Percentiles rank a stretch among this genome's conserved stretches.
Evolutionary conservation across 1,140 invertebrate species (phyloP).

Genomic region (Matsumurasca onukii): DNA sequence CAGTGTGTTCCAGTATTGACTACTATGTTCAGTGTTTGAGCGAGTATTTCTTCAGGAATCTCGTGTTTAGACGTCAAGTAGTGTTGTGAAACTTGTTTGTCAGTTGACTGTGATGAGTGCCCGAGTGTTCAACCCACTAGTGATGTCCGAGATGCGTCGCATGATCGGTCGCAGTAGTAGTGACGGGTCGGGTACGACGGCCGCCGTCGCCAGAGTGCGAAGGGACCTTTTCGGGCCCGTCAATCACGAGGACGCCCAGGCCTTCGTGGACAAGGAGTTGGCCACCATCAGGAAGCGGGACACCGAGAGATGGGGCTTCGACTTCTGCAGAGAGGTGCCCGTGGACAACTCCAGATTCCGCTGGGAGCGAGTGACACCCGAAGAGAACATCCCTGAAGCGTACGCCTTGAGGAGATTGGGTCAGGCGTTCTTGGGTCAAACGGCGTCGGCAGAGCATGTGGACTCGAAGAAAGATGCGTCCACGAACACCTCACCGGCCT

Average conservation of each 20-base stretch:
- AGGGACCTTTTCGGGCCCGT: conserved; percentile 56
- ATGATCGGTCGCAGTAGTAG: conserved; percentile 43
- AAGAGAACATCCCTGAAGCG: conserved; percentile 50
- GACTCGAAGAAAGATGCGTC: not conserved
- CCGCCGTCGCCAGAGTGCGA: conserved; percentile 49
- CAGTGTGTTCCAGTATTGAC: not conserved
- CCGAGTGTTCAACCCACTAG: conserved; percentile 52
- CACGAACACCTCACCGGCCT: not conserved
- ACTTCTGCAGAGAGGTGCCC: conserved; percentile 50
- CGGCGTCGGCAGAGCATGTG: conserved; percentile 17
- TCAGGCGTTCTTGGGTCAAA: conserved; percentile 48
- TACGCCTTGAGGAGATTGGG: conserved; percentile 51
- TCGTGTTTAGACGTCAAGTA: not conserved
- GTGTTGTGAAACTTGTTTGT: conserved; percentile 19
- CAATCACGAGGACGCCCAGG: conserved; percentile 52
- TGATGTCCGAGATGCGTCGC: conserved; percentile 52
- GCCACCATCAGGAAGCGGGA: conserved; percentile 49
- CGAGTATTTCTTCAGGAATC: not conserved
- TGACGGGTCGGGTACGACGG: conserved; percentile 29
- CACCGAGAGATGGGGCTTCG: conserved; percentile 53
- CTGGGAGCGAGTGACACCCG: conserved; percentile 47
- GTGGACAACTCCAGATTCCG: conserved; percentile 47
- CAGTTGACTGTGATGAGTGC: conserved; percentile 48
- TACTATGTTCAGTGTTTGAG: conserved; percentile 2
- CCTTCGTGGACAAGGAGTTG: conserved; percentile 51